Conservation (phyloP, 2,113 vertebrate species). For the Hyla sarda region DNA sequence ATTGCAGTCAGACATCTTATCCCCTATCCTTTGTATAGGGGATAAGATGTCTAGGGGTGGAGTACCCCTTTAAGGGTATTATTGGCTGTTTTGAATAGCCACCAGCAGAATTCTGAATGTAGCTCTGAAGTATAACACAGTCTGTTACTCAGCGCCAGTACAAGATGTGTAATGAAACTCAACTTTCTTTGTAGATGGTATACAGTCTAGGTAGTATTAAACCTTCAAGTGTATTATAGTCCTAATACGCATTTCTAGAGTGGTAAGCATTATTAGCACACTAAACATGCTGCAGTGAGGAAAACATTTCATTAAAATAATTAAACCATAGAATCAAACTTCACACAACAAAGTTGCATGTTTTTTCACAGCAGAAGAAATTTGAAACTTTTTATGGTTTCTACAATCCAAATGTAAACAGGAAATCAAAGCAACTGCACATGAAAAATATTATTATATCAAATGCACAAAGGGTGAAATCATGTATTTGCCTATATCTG, state of each 20-base stretch:
- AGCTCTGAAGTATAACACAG: too few species aligned
- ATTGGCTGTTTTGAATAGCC: too few species aligned
- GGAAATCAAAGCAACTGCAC: conserved; percentile 48
- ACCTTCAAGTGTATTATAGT: neutral
- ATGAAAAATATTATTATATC: neutral
- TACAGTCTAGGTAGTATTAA: neutral
- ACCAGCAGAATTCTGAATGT: too few species aligned
- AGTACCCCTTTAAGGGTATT: too few species aligned
- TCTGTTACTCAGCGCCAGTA: too few species aligned
- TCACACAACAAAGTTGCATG: neutral
- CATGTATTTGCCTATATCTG: neutral
- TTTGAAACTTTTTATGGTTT: conserved; percentile 48
- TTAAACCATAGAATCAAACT: neutral
- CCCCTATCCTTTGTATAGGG: too few species aligned
- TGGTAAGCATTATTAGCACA: neutral
- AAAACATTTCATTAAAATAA: neutral
- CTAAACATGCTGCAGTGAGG: neutral
- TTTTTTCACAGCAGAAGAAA: neutral
- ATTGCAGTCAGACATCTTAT: too few species aligned
- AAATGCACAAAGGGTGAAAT: neutral
- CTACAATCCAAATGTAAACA: conserved; percentile 48
- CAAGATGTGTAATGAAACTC: too few species aligned
- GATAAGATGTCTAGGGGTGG: too few species aligned
- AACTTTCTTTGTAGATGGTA: too few species aligned
- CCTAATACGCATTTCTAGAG: neutral